These are phyloP conservation scores for Caranx ignobilis DNA, from an alignment of 2,113 vertebrate genomes.

Conservation along the genomic window DNA sequence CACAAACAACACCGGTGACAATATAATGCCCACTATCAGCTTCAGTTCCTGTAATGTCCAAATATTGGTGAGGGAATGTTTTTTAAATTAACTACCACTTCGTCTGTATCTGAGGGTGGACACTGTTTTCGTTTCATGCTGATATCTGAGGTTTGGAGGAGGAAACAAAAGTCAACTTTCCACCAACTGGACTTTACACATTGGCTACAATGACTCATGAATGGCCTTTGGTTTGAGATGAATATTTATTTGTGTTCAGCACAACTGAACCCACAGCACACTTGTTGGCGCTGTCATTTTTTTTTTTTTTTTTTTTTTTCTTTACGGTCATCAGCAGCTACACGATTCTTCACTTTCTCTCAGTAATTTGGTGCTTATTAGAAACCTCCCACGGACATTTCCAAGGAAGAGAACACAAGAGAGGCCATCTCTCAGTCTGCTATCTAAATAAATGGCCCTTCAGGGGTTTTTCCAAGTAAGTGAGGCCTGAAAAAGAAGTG, in stretches of 20 bases:
- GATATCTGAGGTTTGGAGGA: not conserved
- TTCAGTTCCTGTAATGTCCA: not conserved
- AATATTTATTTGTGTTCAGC: constrained; percentile 6
- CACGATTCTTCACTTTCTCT: constrained; percentile 6
- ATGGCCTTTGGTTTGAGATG: constrained; percentile 28
- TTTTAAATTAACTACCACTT: not conserved
- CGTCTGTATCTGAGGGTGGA: not conserved
- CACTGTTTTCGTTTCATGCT: not conserved
- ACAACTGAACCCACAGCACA: not conserved
- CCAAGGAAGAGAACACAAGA: constrained; percentile 42
- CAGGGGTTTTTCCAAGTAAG: constrained; percentile 48
- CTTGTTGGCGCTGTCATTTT: not conserved
- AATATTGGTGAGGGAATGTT: not conserved
- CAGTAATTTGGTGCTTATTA: constrained; percentile 27
- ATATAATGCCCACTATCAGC: not conserved
- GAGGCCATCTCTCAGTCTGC: not conserved
- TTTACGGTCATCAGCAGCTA: constrained; percentile 2
- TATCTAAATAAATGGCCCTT: constrained; percentile 33
- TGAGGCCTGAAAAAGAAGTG: constrained; percentile 5
- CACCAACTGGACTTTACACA: constrained; percentile 35
- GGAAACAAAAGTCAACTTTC: constrained; percentile 4
- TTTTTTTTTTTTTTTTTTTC: too few species aligned
- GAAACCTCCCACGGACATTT: constrained; percentile 68
- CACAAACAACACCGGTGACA: not conserved
- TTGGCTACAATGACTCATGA: constrained; percentile 23